phyloP scores from a whole-genome alignment of 2,113 vertebrate genomes.

The Heliornis fulica region DNA sequence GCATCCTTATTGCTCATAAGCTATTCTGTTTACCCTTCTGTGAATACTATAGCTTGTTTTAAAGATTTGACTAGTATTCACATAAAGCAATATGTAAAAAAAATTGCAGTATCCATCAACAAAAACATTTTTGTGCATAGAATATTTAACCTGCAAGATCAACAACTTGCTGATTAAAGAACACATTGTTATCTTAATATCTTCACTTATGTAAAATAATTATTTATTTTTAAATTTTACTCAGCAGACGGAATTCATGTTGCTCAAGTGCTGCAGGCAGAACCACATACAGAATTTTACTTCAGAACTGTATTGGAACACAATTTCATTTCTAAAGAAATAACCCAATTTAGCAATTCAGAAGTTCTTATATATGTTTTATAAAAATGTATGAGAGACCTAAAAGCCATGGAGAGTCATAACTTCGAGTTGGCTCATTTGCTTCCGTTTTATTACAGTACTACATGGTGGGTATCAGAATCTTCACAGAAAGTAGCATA shows the following conservation, averaged over 20 bases:
- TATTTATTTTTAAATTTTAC: background rate
- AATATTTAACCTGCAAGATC: background rate
- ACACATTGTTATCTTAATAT: background rate
- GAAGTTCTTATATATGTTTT: conserved; percentile 69
- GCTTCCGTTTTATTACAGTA: conserved; percentile 72
- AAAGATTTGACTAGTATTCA: background rate
- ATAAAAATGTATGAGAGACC: conserved; percentile 74
- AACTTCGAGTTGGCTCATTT: conserved; percentile 76
- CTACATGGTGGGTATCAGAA: conserved; percentile 62
- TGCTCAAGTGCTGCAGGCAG: background rate
- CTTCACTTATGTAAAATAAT: background rate
- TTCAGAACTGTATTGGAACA: conserved; percentile 15
- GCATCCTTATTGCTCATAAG: background rate
- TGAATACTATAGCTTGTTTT: background rate
- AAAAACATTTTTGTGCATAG: background rate
- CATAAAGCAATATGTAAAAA: background rate
- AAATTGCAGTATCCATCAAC: background rate
- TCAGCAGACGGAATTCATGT: background rate
- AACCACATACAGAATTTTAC: background rate
- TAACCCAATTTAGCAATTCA: conserved; percentile 67
- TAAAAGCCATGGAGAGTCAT: conserved; percentile 75
- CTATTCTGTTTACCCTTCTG: background rate
- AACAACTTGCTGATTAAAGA: background rate
- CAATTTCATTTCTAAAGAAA: conserved; percentile 41
- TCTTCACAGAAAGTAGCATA: conserved; percentile 67